Evolutionary conservation across 2,797 vertebrate species (phyloP).

Genomic region (Tenualosa ilisha): DNA sequence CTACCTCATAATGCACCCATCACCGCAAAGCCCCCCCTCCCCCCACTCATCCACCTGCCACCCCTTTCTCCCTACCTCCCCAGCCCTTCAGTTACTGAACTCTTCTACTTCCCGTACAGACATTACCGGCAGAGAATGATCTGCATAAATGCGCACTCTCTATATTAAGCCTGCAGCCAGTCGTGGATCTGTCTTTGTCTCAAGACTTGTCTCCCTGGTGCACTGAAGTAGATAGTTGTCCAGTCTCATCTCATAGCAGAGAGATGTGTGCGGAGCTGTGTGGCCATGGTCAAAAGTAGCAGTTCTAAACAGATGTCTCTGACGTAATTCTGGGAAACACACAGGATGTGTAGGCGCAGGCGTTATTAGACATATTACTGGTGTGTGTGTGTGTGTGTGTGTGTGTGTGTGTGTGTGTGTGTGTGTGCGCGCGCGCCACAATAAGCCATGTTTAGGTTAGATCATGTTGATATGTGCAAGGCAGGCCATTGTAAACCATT

Average conservation of each 20-base stretch:
- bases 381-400: neutral
- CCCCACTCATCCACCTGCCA: neutral
- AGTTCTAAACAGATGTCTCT: neutral
- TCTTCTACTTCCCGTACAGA: constrained; percentile 23
- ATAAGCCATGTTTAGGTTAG: neutral
- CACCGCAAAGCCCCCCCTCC: neutral
- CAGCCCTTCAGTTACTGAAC: constrained; percentile 25
- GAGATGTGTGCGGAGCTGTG: too few species aligned
- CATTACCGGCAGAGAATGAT: constrained; percentile 39
- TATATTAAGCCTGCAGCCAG: neutral
- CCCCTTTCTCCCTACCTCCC: neutral
- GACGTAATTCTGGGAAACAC: neutral
- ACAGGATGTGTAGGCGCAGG: neutral
- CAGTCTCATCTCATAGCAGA: neutral
- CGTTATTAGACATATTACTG: neutral
- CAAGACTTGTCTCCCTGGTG: neutral
- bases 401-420: too few species aligned
- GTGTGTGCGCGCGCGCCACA: too few species aligned
- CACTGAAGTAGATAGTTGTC: neutral
- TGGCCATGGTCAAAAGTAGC: neutral
- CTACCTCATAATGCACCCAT: constrained; percentile 16
- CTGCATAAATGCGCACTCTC: constrained; percentile 32
- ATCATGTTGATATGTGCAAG: too few species aligned
- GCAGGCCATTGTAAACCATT: too few species aligned
- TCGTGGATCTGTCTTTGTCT: neutral